Conservation (phyloP, 2,113 vertebrate species). For the Corapipo altera region DNA sequence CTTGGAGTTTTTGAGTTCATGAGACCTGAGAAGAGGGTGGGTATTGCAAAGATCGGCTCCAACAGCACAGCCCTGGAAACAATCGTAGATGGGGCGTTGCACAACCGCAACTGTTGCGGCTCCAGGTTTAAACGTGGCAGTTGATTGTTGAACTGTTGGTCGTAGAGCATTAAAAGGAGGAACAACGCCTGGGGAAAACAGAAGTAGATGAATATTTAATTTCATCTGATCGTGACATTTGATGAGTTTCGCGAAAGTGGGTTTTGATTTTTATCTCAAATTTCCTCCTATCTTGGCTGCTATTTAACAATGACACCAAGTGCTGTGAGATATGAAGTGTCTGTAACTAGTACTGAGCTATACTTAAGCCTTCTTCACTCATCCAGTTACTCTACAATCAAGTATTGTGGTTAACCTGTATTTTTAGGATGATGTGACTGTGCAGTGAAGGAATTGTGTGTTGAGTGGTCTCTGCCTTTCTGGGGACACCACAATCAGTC, state of each 20-base stretch:
- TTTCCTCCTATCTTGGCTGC: neutral
- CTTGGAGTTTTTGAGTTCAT: neutral
- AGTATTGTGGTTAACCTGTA: neutral
- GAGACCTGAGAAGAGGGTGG: neutral
- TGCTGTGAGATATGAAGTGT: neutral
- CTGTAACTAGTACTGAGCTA: neutral
- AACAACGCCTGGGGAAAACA: neutral
- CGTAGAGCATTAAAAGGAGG: neutral
- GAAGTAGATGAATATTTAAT: neutral
- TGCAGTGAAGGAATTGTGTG: neutral
- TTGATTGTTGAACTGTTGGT: neutral
- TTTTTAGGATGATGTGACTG: neutral
- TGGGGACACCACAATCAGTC: neutral
- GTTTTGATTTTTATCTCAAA: neutral
- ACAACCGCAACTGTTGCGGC: neutral
- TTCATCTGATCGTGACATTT: neutral
- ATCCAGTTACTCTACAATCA: neutral
- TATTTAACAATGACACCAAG: neutral
- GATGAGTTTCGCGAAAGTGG: neutral
- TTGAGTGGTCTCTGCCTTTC: neutral
- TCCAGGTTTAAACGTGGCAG: slow-evolving; percentile 15
- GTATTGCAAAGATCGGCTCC: fast-evolving
- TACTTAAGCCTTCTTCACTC: neutral
- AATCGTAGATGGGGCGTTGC: neutral
- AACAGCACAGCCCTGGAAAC: neutral